These are phyloP conservation scores for Chamaetylas fuelleborni DNA, from an alignment of 2,113 vertebrate genomes.

Conservation along the genomic window DNA sequence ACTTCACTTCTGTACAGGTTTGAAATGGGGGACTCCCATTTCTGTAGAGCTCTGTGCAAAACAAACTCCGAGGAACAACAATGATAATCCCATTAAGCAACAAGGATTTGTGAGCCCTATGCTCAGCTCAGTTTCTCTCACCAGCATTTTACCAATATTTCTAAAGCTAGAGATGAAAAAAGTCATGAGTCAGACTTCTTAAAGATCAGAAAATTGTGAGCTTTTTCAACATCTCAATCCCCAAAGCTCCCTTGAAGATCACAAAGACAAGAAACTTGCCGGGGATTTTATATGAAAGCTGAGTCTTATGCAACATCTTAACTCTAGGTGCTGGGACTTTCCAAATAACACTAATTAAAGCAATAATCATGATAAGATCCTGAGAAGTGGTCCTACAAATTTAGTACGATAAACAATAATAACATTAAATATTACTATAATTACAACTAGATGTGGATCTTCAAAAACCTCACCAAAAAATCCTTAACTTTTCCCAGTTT, in stretches of 20 bases:
- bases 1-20: not conserved
- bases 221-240: not conserved
- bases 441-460: not conserved
- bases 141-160: not conserved
- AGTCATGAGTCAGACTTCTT: not conserved
- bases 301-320: not conserved
- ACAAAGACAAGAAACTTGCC: not conserved
- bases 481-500: not conserved
- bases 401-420: not conserved
- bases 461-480: not conserved
- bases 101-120: not conserved
- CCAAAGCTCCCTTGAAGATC: not conserved
- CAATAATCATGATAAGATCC: not conserved
- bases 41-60: not conserved
- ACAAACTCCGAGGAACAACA: not conserved
- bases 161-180: not conserved
- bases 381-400: not conserved
- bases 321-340: constrained; percentile 22
- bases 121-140: not conserved
- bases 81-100: not conserved
- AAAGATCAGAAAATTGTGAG: not conserved
- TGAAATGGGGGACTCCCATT: not conserved
- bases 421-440: not conserved
- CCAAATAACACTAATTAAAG: not conserved
- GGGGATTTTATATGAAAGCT: not conserved